Evolutionary conservation across 2,888 invertebrate species (phyloP).

Genomic region (Danaus chrysippus): DNA sequence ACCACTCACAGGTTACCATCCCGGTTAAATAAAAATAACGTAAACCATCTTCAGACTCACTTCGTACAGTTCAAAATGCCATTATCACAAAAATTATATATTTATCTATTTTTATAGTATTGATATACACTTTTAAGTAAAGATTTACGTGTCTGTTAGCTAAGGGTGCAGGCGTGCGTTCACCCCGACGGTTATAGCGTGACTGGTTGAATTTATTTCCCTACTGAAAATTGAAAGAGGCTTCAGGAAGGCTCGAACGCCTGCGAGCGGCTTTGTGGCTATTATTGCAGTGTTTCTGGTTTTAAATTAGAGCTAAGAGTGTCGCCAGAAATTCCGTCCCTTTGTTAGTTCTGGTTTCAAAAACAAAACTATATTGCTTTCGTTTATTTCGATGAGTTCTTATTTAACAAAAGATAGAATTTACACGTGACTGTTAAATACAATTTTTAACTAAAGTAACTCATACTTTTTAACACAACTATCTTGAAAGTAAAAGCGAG

Average conservation of each 20-base stretch:
- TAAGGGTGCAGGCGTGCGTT: slow-evolving; percentile 35
- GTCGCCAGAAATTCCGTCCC: slow-evolving; percentile 13
- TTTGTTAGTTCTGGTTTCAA: slow-evolving; percentile 8
- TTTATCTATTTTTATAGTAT: slow-evolving; percentile 4
- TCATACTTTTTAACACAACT: no score
- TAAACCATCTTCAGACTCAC: slow-evolving; percentile 9
- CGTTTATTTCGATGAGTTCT: no score
- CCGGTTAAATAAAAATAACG: slow-evolving; percentile 11
- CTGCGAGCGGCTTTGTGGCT: slow-evolving; percentile 55
- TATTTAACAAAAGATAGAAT: no score
- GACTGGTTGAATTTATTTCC: slow-evolving; percentile 40
- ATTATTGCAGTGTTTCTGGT: slow-evolving; percentile 40
- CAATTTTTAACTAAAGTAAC: no score
- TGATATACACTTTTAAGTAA: slow-evolving; percentile 20
- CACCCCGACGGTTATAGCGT: slow-evolving; percentile 31
- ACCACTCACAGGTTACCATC: slow-evolving; percentile 19
- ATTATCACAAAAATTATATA: slow-evolving; percentile 3
- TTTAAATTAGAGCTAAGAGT: slow-evolving; percentile 20
- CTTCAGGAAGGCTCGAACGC: slow-evolving; percentile 41
- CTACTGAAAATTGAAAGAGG: slow-evolving; percentile 42
- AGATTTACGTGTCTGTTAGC: slow-evolving; percentile 30
- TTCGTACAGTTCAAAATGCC: background rate
- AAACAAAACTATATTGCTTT: background rate
- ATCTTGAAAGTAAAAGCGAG: no score
- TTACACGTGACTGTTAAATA: no score